Percentiles rank a stretch among this genome's conserved stretches.
These are phyloP conservation scores for Acrossocheilus fasciatus DNA, from an alignment of 2,797 vertebrate species.

Conservation along the genomic window DNA sequence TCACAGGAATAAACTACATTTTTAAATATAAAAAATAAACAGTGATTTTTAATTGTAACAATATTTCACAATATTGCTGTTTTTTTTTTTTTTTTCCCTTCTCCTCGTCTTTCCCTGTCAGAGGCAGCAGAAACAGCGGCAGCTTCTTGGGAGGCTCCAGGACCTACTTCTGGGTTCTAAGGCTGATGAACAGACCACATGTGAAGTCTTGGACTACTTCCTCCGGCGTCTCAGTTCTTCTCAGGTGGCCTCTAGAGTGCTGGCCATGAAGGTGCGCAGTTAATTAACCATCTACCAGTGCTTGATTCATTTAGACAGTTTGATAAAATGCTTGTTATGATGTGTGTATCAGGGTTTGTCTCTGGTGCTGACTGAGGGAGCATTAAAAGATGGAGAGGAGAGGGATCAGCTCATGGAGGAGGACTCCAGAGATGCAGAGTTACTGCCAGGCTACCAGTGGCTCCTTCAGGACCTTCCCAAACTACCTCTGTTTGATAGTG, in stretches of 20 bases:
- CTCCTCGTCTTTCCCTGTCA: constrained; percentile 62
- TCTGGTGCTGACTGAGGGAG: constrained; percentile 91
- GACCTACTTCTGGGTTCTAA: constrained; percentile 94
- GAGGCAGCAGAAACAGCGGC: constrained; percentile 96
- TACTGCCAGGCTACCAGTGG: constrained; percentile 94
- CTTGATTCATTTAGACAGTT: neutral
- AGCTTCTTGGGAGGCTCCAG: constrained; percentile 93
- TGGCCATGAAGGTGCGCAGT: constrained; percentile 92
- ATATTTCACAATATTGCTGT: neutral
- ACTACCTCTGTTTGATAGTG: constrained; percentile 92
- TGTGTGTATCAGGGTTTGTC: constrained; percentile 86
- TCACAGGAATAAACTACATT: neutral
- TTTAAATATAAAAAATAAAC: neutral
- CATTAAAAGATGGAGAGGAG: constrained; percentile 90
- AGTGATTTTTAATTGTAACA: neutral
- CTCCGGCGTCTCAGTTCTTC: constrained; percentile 94
- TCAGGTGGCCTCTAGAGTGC: constrained; percentile 93
- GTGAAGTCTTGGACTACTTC: constrained; percentile 98
- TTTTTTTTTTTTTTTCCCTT: neutral
- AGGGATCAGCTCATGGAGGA: constrained; percentile 93
- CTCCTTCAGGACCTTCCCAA: constrained; percentile 92
- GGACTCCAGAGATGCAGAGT: constrained; percentile 84
- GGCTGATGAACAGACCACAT: constrained; percentile 96
- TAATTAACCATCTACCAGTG: neutral
- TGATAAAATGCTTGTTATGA: neutral